Conservation (phyloP, 2,888 invertebrate genomes). For the Nemotelus nigrinus region DNA sequence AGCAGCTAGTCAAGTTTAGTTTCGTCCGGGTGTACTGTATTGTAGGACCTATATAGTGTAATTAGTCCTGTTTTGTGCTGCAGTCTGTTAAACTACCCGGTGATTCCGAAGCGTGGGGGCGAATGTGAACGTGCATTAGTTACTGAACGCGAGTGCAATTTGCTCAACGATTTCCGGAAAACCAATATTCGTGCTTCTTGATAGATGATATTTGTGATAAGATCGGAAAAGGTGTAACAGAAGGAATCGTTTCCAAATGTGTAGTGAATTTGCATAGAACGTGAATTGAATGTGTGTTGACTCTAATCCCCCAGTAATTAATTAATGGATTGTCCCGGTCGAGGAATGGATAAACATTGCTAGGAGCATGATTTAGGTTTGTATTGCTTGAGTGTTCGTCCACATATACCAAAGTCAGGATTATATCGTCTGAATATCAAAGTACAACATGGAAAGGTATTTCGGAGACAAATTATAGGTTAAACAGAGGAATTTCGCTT, state of each 20-base stretch:
- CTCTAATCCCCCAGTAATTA: constrained; percentile 23
- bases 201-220: constrained; percentile 11
- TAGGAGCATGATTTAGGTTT: background rate
- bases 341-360: constrained; percentile 18
- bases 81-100: no score
- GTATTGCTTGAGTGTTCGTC: background rate
- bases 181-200: constrained; percentile 17
- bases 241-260: background rate
- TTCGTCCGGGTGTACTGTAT: no score
- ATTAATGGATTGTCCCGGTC: constrained; percentile 11
- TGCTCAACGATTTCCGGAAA: constrained; percentile 23
- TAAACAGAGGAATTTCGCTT: no score
- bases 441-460: no score
- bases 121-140: background rate
- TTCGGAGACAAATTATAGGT: no score
- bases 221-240: no score
- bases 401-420: no score
- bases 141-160: constrained; percentile 27
- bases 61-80: no score
- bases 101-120: no score
- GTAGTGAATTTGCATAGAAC: constrained; percentile 18
- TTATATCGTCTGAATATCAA: no score
- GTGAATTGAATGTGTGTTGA: constrained; percentile 25
- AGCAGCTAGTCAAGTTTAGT: no score
- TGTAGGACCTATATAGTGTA: no score